phyloP scores from a whole-genome alignment of 2,888 invertebrate species.

The Antitype chi region DNA sequence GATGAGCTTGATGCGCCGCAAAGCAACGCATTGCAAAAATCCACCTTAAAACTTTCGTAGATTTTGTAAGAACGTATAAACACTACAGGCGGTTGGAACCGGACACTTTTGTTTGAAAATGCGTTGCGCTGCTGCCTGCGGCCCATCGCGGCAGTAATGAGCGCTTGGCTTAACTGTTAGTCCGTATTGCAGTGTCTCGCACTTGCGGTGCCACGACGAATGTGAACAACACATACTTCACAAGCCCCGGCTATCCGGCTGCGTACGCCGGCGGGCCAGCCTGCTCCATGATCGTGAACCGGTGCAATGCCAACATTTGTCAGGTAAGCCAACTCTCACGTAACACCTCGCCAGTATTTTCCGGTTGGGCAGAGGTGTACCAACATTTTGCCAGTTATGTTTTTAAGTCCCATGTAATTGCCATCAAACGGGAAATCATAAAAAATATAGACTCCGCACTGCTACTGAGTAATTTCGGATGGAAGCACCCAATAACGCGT shows the following conservation, averaged over 20 bases:
- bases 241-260: constrained; percentile 94
- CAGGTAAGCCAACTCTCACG: constrained; percentile 87
- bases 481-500: neutral
- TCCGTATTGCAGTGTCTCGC: constrained; percentile 91
- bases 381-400: neutral
- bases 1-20: neutral
- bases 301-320: constrained; percentile 92
- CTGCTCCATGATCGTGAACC: constrained; percentile 93
- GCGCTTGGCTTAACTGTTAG: neutral
- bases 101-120: neutral
- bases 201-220: constrained; percentile 93
- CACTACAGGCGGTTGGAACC: neutral
- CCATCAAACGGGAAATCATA: neutral
- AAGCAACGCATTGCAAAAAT: neutral
- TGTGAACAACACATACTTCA: constrained; percentile 96
- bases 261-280: constrained; percentile 92
- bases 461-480: neutral
- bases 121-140: neutral
- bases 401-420: neutral
- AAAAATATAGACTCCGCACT: neutral
- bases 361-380: neutral
- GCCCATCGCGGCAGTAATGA: neutral
- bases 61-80: neutral
- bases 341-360: neutral
- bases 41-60: neutral